Conservation (phyloP, 2,797 vertebrate species). For the Spinibarbus caldwelli region DNA sequence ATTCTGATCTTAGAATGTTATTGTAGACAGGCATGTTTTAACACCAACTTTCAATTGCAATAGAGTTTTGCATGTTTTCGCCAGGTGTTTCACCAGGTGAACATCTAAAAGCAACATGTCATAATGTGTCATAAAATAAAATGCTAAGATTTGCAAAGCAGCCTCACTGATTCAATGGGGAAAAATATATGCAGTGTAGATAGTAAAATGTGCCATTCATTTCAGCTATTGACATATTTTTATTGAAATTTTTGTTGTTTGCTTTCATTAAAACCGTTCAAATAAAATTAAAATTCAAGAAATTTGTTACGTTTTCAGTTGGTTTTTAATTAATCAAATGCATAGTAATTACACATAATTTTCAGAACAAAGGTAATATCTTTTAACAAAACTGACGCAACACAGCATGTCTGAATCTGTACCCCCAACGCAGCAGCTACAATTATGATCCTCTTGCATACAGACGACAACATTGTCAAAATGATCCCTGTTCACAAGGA, state of each 20-base stretch:
- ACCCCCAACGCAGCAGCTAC: constrained; percentile 81
- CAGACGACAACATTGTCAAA: no score
- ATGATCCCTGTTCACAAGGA: no score
- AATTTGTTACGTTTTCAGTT: background rate
- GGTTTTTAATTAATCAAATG: background rate
- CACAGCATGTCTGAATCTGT: constrained; percentile 74
- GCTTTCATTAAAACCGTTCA: background rate
- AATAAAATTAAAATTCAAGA: background rate
- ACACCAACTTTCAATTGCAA: background rate
- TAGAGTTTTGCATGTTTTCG: background rate
- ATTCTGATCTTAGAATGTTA: background rate
- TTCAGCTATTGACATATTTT: background rate
- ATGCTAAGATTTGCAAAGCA: background rate
- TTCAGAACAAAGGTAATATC: background rate
- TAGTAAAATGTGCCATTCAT: background rate
- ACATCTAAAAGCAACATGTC: background rate
- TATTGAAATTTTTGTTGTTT: background rate
- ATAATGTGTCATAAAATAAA: background rate
- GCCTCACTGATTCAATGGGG: background rate
- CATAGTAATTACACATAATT: background rate
- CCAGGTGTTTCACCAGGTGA: background rate
- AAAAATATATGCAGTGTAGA: background rate
- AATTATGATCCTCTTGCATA: no score
- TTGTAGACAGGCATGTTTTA: background rate
- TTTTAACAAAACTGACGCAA: constrained; percentile 12